A percentile compares a stretch with the other conserved stretches of the same genome.
Conservation (phyloP, 2,888 invertebrate genomes). For the Isotomurus palustris region DNA sequence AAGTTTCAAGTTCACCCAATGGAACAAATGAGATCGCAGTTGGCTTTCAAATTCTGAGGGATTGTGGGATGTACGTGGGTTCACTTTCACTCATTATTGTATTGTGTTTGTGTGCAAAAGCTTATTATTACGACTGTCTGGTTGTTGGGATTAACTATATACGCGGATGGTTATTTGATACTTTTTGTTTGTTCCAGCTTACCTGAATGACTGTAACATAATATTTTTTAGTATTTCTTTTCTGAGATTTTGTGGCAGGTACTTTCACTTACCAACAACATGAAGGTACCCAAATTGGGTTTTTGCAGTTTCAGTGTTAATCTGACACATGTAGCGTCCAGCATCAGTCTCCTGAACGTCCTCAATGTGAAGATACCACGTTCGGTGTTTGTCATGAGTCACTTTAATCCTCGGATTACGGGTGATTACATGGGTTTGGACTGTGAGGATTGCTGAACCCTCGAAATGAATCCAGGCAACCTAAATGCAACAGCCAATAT, state of each 20-base stretch:
- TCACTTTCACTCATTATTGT: too few relatives aligned
- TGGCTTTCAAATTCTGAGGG: too few relatives aligned
- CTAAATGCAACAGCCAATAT: too few relatives aligned
- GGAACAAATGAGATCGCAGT: too few relatives aligned
- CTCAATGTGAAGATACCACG: slow-evolving; percentile 88
- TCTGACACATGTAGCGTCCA: slow-evolving; percentile 80
- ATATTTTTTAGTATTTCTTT: background rate
- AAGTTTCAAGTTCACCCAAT: too few relatives aligned
- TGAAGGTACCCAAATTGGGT: slow-evolving; percentile 87
- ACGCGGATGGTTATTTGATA: background rate
- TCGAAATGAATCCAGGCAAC: slow-evolving; percentile 96
- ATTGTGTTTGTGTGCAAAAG: too few relatives aligned
- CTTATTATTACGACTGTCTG: too few relatives aligned
- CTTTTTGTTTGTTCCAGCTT: slow-evolving; percentile 14
- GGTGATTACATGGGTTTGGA: slow-evolving; percentile 87
- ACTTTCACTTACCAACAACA: slow-evolving; percentile 75
- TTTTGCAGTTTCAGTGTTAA: slow-evolving; percentile 87
- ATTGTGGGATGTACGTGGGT: too few relatives aligned
- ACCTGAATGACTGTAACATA: slow-evolving; percentile 12
- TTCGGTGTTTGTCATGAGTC: slow-evolving; percentile 85
- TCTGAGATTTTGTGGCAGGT: too few relatives aligned
- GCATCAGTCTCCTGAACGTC: slow-evolving; percentile 87
- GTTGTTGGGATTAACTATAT: slow-evolving; percentile 7
- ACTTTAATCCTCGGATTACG: slow-evolving; percentile 87
- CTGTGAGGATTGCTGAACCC: slow-evolving; percentile 78